Evolutionary conservation across 2,888 invertebrate species (phyloP), one percentile per base, ranked within the genome.

Genomic region (Dilophus febrilis): DNA sequence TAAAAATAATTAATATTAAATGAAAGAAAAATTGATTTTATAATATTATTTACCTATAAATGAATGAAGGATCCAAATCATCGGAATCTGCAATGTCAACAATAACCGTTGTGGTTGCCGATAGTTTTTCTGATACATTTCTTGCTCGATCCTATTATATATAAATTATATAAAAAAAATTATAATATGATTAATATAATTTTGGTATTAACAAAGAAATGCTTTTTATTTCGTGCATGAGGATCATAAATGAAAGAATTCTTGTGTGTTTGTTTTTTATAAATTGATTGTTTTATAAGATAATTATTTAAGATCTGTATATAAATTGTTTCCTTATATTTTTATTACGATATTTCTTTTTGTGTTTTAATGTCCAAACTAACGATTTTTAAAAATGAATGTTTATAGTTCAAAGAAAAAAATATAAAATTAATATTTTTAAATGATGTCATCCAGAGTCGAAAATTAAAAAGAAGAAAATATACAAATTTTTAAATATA

Each of bases 111-210:
- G 88, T 81, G 17, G 87, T 87, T 13, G 85, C 77, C 1, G 88
- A 81, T 41, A 84, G 67, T 37, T 87, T 71, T 51, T 80, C 76
- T 13, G 74, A 71, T 26, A 72, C 70, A 53, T 85, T 85, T 48
- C 79, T 72, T 3, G 88, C 84, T 50, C 86, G 81, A 64, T 90
- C 90, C 88, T 90, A n/a, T n/a, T n/a, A n/a, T n/a, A n/a, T n/a
- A n/a, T n/a, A n/a, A n/a, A n/a, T n/a, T n/a, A n/a, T n/a, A n/a
- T n/a, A 57, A 0, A 52, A 48, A 17, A n/a, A 30, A 28, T 28
- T 27, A 28, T 17, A 28, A 34, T 27, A 27, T 27, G n/a, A n/a
- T n/a, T n/a, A 27, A 27, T 7, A 27, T 10, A 27, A 10, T 10
- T 7, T 27, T 27, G 27, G 5, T 27, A 3, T 14, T 13, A 32